Percentiles rank a stretch among this genome's conserved stretches.
These are phyloP conservation scores for Columbina picui DNA, from an alignment of 2,113 vertebrate genomes.

Conservation along the genomic window DNA sequence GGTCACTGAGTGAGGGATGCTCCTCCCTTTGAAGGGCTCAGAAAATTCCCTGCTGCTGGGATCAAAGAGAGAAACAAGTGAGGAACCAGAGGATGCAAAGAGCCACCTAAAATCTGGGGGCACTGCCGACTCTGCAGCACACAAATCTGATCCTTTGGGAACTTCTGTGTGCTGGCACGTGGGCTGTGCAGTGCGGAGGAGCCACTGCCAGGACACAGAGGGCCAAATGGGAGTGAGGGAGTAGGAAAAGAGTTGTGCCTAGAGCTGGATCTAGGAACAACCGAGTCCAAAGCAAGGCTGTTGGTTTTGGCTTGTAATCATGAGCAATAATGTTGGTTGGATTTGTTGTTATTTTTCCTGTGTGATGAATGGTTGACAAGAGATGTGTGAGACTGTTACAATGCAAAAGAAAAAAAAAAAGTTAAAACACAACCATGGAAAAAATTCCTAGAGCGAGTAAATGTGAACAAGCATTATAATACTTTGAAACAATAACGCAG, in stretches of 20 bases:
- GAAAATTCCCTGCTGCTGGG: background rate
- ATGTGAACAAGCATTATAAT: background rate
- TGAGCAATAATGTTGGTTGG: background rate
- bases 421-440: background rate
- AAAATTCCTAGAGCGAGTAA: background rate
- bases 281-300: background rate
- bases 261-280: background rate
- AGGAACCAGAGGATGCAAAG: background rate
- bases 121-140: background rate
- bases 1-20: background rate
- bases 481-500: background rate
- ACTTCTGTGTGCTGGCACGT: background rate
- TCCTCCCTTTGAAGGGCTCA: background rate
- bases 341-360: background rate
- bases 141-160: background rate
- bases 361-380: background rate
- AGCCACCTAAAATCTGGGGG: background rate
- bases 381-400: background rate
- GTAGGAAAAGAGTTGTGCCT: background rate
- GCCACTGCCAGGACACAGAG: background rate
- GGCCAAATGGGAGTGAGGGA: background rate
- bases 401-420: background rate
- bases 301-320: background rate
- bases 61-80: background rate
- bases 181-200: rapidly evolving